Conservation (phyloP, 1,140 invertebrate species). For the Pemphigus obesinymphae region DNA sequence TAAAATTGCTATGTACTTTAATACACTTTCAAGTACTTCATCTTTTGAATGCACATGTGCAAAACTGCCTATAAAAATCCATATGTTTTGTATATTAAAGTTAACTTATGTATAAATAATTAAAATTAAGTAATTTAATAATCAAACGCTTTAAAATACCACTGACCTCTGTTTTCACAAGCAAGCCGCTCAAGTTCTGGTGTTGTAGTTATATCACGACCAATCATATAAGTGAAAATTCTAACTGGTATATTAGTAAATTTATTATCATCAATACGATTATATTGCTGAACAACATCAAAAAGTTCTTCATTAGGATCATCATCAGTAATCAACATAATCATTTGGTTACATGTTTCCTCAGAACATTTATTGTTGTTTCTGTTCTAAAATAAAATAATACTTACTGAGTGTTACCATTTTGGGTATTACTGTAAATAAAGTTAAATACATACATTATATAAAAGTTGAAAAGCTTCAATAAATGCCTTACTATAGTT, state of each 20-base stretch:
- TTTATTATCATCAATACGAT: slow-evolving; percentile 60
- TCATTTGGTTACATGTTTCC: slow-evolving; percentile 85
- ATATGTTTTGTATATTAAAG: slow-evolving; percentile 1
- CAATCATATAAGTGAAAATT: slow-evolving; percentile 95
- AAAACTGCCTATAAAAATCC: slow-evolving; percentile 67
- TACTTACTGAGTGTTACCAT: background rate
- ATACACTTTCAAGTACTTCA: slow-evolving; percentile 87
- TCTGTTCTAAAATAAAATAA: slow-evolving; percentile 54
- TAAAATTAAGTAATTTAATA: background rate
- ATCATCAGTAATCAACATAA: slow-evolving; percentile 99
- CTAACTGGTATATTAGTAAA: slow-evolving; percentile 71
- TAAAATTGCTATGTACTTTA: slow-evolving; percentile 87
- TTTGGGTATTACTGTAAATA: background rate
- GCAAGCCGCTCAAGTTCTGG: slow-evolving; percentile 56
- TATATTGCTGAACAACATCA: slow-evolving; percentile 80
- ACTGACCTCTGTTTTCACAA: slow-evolving; percentile 29
- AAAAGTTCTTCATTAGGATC: slow-evolving; percentile 73
- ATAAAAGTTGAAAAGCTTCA: slow-evolving; percentile 78
- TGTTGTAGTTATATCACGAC: slow-evolving; percentile 88
- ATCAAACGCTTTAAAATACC: background rate
- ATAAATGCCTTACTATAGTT: slow-evolving; percentile 81
- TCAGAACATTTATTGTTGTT: slow-evolving; percentile 46
- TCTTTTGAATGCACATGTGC: slow-evolving; percentile 87
- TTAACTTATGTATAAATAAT: background rate
- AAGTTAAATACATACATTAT: slow-evolving; percentile 56